Conservation (phyloP, 2,113 vertebrate genomes). For the Ursus arctos region DNA sequence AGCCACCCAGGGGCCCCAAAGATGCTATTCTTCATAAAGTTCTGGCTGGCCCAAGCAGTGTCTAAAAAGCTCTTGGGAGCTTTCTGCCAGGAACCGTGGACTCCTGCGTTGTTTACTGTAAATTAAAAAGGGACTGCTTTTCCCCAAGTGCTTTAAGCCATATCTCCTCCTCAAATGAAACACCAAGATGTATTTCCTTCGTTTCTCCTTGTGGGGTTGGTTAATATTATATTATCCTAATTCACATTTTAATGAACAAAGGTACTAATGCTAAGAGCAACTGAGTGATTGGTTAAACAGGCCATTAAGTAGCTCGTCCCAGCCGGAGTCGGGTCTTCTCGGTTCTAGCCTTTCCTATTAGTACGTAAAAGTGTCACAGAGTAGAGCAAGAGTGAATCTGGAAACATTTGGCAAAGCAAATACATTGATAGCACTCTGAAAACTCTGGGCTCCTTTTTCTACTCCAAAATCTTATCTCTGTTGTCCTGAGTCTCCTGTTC, state of each 20-base stretch:
- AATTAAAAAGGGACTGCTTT: not conserved
- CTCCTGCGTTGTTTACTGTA: fast-evolving
- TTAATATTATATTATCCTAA: not conserved
- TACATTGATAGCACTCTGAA: not conserved
- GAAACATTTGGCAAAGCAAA: conserved; percentile 11
- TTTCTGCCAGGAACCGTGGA: not conserved
- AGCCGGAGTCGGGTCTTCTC: not conserved
- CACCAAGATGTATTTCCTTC: not conserved
- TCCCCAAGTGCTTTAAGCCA: not conserved
- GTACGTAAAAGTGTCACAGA: not conserved
- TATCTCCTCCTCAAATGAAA: not conserved
- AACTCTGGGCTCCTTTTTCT: not conserved
- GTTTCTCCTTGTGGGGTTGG: not conserved
- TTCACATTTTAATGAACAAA: conserved; percentile 18
- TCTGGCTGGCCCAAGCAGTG: not conserved
- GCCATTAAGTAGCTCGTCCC: not conserved
- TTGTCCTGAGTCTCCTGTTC: not conserved
- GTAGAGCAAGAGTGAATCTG: not conserved
- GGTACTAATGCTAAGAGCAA: not conserved
- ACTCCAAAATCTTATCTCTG: not conserved
- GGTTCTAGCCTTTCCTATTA: not conserved
- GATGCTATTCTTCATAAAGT: not conserved
- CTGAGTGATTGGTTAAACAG: not conserved
- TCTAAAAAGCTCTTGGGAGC: not conserved
- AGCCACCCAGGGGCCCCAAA: not conserved